phyloP scores from a whole-genome alignment of 2,888 invertebrate genomes.

The Hydrotaea diabolus region DNA sequence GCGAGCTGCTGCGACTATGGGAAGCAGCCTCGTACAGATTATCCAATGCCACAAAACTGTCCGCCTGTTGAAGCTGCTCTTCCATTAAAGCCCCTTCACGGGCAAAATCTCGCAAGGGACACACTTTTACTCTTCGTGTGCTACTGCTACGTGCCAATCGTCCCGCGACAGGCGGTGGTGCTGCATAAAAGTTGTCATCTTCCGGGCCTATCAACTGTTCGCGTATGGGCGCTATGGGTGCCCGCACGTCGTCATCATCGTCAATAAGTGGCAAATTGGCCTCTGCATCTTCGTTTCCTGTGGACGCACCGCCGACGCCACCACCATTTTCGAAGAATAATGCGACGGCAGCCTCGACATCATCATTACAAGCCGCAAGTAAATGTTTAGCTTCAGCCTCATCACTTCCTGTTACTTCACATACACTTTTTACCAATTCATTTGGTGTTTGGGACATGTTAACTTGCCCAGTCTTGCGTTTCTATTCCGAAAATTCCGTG shows the following conservation, averaged over 20 bases:
- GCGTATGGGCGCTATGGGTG: constrained; percentile 79
- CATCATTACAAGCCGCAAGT: constrained; percentile 76
- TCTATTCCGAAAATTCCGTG: background rate
- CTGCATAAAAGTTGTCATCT: constrained; percentile 79
- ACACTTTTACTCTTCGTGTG: constrained; percentile 76
- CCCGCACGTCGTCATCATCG: constrained; percentile 76
- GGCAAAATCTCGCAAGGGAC: constrained; percentile 79
- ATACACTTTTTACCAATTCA: constrained; percentile 75
- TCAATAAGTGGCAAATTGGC: constrained; percentile 66
- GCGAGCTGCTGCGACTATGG: constrained; percentile 54
- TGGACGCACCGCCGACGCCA: constrained; percentile 33
- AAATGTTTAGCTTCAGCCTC: constrained; percentile 75
- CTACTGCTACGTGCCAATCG: constrained; percentile 71
- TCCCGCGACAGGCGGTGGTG: constrained; percentile 66
- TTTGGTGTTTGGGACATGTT: constrained; percentile 65
- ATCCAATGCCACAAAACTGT: constrained; percentile 65
- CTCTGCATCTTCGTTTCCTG: constrained; percentile 54
- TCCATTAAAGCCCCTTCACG: constrained; percentile 79
- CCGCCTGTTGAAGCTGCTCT: constrained; percentile 75
- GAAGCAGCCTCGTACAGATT: constrained; percentile 53
- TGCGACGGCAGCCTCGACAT: constrained; percentile 78
- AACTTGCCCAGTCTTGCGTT: constrained; percentile 7
- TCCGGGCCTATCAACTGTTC: constrained; percentile 79
- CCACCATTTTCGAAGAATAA: constrained; percentile 77
- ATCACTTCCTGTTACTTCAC: constrained; percentile 78